Evolutionary conservation across 2,797 vertebrate species (phyloP).

Genomic region (Pseudochaenichthys georgianus): DNA sequence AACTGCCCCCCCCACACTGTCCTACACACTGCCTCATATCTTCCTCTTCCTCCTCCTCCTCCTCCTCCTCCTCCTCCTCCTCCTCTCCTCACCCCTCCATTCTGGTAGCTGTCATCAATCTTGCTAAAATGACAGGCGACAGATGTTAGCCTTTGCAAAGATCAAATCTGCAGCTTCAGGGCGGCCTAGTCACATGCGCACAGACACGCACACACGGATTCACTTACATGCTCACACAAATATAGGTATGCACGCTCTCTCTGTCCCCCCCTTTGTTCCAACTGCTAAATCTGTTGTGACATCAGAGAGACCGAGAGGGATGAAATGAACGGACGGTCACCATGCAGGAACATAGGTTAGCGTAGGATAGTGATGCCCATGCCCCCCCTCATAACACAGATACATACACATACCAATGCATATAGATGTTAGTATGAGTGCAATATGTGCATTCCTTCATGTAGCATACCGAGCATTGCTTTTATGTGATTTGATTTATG

Average conservation of each 20-base stretch:
- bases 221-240: conserved; percentile 26
- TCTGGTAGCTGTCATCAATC: conserved; percentile 95
- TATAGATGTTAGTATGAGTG: background rate
- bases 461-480: background rate
- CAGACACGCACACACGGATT: conserved; percentile 30
- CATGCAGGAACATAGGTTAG: conserved; percentile 7
- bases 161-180: conserved; percentile 97
- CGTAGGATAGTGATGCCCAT: too few species aligned
- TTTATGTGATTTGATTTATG: too few species aligned
- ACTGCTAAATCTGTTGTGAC: conserved; percentile 86
- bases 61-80: conserved; percentile 64
- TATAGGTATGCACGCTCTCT: conserved; percentile 22
- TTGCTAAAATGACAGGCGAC: conserved; percentile 99
- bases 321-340: conserved; percentile 56
- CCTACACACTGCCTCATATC: conserved; percentile 59
- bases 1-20: conserved; percentile 17
- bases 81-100: conserved; percentile 76
- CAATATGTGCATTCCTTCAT: conserved; percentile 12
- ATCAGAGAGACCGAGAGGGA: conserved; percentile 72
- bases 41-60: conserved; percentile 38
- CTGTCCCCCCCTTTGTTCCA: conserved; percentile 39
- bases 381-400: background rate
- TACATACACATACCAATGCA: background rate
- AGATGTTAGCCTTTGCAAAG: conserved; percentile 99
- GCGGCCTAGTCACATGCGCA: conserved; percentile 82